Conservation (phyloP, 2,113 vertebrate genomes). For the Rhabdornis inornatus region DNA sequence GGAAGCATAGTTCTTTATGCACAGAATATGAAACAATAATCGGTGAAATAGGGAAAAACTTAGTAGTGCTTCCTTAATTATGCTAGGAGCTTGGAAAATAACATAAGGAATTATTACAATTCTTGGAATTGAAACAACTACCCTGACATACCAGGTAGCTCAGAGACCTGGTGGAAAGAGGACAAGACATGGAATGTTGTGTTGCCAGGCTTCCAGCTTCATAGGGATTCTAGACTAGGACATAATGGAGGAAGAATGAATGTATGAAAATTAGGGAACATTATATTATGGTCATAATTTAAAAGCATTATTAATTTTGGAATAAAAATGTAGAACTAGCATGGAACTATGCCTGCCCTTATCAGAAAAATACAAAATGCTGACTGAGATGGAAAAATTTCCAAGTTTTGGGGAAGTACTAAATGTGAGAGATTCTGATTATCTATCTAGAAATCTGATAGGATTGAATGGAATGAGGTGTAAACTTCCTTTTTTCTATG, state of each 20-base stretch:
- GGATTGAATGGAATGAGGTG: neutral
- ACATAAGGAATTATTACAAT: neutral
- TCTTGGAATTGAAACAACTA: neutral
- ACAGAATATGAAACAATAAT: neutral
- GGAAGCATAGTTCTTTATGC: neutral
- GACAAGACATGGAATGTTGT: neutral
- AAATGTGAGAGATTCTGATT: neutral
- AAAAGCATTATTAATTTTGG: neutral
- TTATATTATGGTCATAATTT: neutral
- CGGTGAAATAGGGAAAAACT: neutral
- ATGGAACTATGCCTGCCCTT: neutral
- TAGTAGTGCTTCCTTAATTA: neutral
- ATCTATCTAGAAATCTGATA: neutral
- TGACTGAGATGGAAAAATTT: neutral
- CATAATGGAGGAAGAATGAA: neutral
- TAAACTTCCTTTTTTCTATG: neutral
- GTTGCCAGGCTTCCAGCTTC: neutral
- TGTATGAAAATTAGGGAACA: neutral
- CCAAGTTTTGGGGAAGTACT: neutral
- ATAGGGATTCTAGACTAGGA: neutral
- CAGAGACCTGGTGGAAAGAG: neutral
- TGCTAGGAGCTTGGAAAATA: neutral
- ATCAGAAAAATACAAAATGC: neutral
- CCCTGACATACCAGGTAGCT: neutral
- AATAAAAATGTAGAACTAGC: neutral